Base-by-base conservation (phyloP, 2,797 vertebrate genomes). In the Chelonia mydas region DNA sequence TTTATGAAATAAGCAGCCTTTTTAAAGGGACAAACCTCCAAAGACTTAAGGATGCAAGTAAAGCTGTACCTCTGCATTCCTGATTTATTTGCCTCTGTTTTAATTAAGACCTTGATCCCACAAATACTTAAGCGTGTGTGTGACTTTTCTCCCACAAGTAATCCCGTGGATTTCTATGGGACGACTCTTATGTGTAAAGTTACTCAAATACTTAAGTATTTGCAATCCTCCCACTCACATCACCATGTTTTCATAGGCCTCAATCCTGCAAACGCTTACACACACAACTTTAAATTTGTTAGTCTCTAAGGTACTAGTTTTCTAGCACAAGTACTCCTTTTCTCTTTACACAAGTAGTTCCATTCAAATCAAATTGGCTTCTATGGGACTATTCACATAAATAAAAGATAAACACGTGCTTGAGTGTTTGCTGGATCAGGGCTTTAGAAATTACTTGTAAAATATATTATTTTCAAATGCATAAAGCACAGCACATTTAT, bases 401-500 rank as follows among this genome's bases (percentile, higher is more conserved):
- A 37, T 74, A 90, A 87, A 77, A 93, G 23, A 33, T 57, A 84
- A 92, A 91, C n/a, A 83, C 2, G 0, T n/a, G 68, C 37, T 72
- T 90, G 84, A 11, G 41, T 83, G 95, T 90, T 57, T 95, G 82
- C 92, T 86, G 85, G 82, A 89, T 81, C 1, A 3, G 83, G 86
- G 88, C 59, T 93, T 92, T 61, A 59, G 65, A n/a, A 95, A 61
- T 55, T 95, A 87, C 37, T 82, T 90, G 65, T 61, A 79, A 84
- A 83, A 89, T 51, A 12, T 53, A 82, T 92, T 96, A 93, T 94
- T 97, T 93, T 95, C 87, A 91, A 84, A 65, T 86, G 86, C 83
- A 94, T 93, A 92, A 96, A 97, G 31, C 84, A 79, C 74, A 94
- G 85, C 80, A 84, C 21, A 3, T 90, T 93, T 88, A 93, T 91